Percentiles rank a stretch among this genome's conserved stretches.
Evolutionary conservation across 2,113 vertebrate species (phyloP).

Genomic region (Eudyptes chrysolophus): DNA sequence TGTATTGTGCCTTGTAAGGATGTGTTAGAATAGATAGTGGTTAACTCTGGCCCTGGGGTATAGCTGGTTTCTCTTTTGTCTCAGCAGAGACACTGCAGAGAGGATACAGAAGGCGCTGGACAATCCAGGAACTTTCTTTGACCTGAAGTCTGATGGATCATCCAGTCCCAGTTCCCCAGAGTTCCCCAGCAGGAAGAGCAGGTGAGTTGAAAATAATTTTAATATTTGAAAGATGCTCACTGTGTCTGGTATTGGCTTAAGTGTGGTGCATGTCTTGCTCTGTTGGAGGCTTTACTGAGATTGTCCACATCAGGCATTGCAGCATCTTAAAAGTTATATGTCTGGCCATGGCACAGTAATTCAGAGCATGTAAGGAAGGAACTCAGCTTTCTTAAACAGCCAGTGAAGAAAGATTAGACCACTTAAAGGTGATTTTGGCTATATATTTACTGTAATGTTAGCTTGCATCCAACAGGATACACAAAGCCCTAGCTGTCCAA

Average conservation of each 20-base stretch:
- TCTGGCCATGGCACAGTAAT: neutral
- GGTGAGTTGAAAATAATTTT: slow-evolving; percentile 52
- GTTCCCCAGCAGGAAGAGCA: slow-evolving; percentile 66
- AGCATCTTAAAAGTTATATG: neutral
- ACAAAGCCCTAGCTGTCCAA: neutral
- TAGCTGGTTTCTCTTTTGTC: neutral
- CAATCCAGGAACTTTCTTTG: slow-evolving; percentile 58
- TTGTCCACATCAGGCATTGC: neutral
- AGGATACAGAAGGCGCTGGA: slow-evolving; percentile 64
- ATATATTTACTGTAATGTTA: neutral
- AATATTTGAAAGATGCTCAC: neutral
- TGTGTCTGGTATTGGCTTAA: neutral
- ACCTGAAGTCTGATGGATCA: slow-evolving; percentile 67
- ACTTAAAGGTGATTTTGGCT: neutral
- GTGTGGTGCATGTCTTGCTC: neutral
- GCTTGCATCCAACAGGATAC: neutral
- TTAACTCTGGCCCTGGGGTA: neutral
- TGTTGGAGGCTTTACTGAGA: neutral
- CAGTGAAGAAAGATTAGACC: neutral
- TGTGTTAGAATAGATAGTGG: neutral
- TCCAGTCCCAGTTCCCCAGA: slow-evolving; percentile 71
- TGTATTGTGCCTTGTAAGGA: neutral
- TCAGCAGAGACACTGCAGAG: slow-evolving; percentile 34
- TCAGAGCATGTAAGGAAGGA: neutral
- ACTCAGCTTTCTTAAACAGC: neutral